Conservation (phyloP, 37 sponge, comb jelly and placozoan species). For the Agelas oroides region DNA sequence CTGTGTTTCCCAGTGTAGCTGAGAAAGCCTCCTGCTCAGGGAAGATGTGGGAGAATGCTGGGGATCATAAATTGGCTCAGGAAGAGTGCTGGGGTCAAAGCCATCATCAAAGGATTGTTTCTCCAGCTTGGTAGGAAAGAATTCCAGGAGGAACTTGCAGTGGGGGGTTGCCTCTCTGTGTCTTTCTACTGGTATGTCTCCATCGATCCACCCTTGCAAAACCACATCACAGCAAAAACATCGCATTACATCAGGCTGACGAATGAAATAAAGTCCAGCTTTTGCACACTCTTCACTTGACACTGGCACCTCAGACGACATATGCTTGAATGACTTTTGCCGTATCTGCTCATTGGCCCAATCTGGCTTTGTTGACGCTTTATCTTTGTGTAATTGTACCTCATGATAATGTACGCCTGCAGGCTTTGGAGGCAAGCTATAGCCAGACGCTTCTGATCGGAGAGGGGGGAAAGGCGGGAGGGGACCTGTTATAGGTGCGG, state of each 20-base stretch:
- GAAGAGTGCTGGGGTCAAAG: constrained; percentile 28
- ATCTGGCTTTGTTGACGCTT: neutral
- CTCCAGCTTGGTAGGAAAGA: constrained; percentile 24
- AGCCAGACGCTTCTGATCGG: neutral
- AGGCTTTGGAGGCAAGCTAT: neutral
- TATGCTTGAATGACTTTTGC: constrained; percentile 33
- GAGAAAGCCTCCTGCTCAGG: too few species aligned
- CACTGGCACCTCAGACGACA: constrained; percentile 8
- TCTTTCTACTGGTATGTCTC: constrained; percentile 53
- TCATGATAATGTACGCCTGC: too few species aligned
- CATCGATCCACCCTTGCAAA: constrained; percentile 28
- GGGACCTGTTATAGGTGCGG: neutral
- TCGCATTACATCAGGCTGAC: constrained; percentile 32
- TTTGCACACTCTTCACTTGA: constrained; percentile 31
- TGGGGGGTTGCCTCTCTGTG: constrained; percentile 31
- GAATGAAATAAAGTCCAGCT: constrained; percentile 48
- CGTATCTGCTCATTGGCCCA: constrained; percentile 6
- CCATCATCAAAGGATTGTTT: neutral
- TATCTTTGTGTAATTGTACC: neutral
- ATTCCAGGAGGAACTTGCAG: constrained; percentile 25
- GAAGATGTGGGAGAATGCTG: too few species aligned
- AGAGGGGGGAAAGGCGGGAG: neutral
- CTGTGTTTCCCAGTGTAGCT: neutral
- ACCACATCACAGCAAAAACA: constrained; percentile 41
- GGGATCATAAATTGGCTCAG: neutral